Conservation (phyloP, 2,113 vertebrate species). For the Sylvietta virens region DNA sequence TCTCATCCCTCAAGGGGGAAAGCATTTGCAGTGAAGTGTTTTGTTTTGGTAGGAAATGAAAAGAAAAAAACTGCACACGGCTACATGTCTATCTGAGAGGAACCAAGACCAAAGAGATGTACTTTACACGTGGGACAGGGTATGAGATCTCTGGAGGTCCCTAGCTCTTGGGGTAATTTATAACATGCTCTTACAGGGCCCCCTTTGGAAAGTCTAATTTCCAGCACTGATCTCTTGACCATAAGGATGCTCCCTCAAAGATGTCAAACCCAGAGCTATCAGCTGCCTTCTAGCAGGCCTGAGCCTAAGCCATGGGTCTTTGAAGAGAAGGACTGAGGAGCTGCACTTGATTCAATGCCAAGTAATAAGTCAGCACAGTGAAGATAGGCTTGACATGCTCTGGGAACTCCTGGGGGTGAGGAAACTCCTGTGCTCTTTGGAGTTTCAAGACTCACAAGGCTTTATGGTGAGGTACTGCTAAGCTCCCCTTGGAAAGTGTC, state of each 20-base stretch:
- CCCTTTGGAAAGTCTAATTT: not conserved
- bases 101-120: not conserved
- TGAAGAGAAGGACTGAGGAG: not conserved
- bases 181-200: not conserved
- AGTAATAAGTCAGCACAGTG: not conserved
- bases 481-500: not conserved
- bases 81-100: not conserved
- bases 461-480: not conserved
- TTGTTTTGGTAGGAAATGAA: conserved; percentile 33
- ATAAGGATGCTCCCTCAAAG: not conserved
- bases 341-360: not conserved
- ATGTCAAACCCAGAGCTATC: not conserved
- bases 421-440: not conserved
- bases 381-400: not conserved
- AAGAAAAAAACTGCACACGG: not conserved
- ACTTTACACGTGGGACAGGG: not conserved
- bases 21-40: conserved; percentile 31
- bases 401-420: not conserved
- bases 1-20: conserved; percentile 11
- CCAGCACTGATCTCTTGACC: not conserved
- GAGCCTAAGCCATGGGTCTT: not conserved
- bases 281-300: not conserved
- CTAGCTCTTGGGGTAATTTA: not conserved
- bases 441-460: not conserved
- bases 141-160: not conserved